These are phyloP conservation scores for Ariolimax columbianus DNA, from an alignment of 2,888 invertebrate species.

Conservation along the genomic window DNA sequence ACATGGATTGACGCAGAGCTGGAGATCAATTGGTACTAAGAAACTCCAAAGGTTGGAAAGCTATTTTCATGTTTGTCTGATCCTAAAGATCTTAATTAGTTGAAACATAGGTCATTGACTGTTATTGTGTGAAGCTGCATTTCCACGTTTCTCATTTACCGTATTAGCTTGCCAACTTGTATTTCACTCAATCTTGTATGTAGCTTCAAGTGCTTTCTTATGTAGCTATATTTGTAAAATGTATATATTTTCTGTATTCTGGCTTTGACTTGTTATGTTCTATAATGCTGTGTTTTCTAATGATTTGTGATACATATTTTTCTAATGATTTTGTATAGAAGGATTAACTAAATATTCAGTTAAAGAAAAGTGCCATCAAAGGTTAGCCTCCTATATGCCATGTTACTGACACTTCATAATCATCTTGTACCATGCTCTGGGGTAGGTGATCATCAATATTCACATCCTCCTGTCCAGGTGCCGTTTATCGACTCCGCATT, in stretches of 20 bases:
- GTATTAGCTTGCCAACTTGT: neutral
- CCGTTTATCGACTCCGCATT: no score
- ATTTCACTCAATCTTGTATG: neutral
- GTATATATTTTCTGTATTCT: neutral
- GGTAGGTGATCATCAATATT: no score
- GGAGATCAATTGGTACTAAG: no score
- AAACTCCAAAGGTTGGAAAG: no score
- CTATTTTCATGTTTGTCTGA: no score
- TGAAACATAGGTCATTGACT: no score
- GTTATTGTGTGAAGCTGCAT: no score
- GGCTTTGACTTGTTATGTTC: neutral
- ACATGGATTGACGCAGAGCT: no score
- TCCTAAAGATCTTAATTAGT: no score
- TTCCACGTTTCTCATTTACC: no score
- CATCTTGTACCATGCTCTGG: no score
- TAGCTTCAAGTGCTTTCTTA: neutral
- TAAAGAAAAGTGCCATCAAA: neutral
- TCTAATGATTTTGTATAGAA: neutral
- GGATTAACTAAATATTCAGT: neutral
- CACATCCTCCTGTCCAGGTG: no score
- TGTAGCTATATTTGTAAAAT: neutral
- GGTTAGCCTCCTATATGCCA: neutral
- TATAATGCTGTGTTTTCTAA: conserved; percentile 14
- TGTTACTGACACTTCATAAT: neutral
- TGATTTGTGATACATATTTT: conserved; percentile 6